Conservation (phyloP, 1,140 invertebrate species). For the Neocloeon triangulifer region DNA sequence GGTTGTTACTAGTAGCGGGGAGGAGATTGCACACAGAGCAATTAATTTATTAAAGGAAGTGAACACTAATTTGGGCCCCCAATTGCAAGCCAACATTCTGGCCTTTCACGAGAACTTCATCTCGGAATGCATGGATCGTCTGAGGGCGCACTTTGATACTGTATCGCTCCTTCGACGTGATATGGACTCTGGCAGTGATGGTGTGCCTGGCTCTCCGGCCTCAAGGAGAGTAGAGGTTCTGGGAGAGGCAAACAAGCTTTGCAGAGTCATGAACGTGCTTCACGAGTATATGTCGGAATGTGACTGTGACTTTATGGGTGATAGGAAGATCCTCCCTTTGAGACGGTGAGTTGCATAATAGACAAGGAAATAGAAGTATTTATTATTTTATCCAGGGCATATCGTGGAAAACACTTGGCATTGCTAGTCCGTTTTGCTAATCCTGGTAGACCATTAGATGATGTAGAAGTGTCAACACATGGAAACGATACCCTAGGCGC, state of each 20-base stretch:
- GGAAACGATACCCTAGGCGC: constrained; percentile 79
- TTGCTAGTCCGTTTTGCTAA: constrained; percentile 75
- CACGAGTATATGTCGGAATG: constrained; percentile 92
- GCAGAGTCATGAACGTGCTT: constrained; percentile 80
- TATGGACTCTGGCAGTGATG: constrained; percentile 4
- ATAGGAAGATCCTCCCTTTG: constrained; percentile 70
- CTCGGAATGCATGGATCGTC: constrained; percentile 64
- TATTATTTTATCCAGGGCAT: constrained; percentile 30
- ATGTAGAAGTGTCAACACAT: constrained; percentile 81
- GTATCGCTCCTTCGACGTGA: constrained; percentile 29
- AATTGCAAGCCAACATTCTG: constrained; percentile 45
- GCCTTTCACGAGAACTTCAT: constrained; percentile 78
- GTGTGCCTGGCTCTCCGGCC: no score
- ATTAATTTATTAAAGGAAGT: constrained; percentile 84
- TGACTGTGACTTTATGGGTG: constrained; percentile 75
- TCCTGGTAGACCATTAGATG: constrained; percentile 72
- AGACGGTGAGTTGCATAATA: constrained; percentile 50
- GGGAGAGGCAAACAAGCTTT: constrained; percentile 75
- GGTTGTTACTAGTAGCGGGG: constrained; percentile 68
- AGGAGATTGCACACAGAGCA: constrained; percentile 78
- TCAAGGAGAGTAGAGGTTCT: no score
- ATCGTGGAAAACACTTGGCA: constrained; percentile 70
- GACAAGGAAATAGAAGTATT: neutral
- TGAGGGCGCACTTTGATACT: constrained; percentile 61
- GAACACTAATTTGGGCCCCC: constrained; percentile 77